phyloP scores from a whole-genome alignment of 2,888 invertebrate species.

The Trachelus stipa region DNA sequence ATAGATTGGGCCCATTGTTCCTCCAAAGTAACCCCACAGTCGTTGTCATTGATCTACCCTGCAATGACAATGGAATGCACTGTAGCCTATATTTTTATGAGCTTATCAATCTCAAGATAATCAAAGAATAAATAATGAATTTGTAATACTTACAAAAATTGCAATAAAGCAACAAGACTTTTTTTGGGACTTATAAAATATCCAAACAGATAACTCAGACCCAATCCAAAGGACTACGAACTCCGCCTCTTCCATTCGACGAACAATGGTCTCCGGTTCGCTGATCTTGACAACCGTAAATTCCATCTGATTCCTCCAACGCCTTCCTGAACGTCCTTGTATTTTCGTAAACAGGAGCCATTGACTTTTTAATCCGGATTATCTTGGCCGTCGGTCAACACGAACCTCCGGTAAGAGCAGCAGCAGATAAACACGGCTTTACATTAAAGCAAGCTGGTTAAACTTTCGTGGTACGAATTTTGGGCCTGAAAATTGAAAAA shows the following conservation, averaged over 20 bases:
- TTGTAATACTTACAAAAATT: not conserved
- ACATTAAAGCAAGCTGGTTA: not conserved
- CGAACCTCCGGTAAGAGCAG: not conserved
- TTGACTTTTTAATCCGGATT: conserved; percentile 53
- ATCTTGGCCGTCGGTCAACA: conserved; percentile 28
- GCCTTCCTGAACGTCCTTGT: conserved; percentile 4
- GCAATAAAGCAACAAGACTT: not conserved
- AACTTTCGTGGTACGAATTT: not conserved
- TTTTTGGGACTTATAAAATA: not conserved
- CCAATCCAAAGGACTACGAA: not conserved
- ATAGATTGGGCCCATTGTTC: conserved; percentile 28
- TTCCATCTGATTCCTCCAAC: not conserved
- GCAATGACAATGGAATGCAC: not conserved
- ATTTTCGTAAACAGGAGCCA: conserved; percentile 33
- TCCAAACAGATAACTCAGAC: not conserved
- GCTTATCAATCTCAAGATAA: not conserved
- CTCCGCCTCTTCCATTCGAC: not conserved
- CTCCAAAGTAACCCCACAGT: not conserved
- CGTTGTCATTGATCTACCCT: not conserved
- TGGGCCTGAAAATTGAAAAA: not conserved
- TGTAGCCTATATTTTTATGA: not conserved
- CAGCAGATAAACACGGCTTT: not conserved
- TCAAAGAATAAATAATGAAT: not conserved
- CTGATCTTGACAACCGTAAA: conserved; percentile 1
- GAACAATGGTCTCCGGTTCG: not conserved